Conservation (phyloP, 2,888 invertebrate species). For the Pristionchus japonicus region DNA sequence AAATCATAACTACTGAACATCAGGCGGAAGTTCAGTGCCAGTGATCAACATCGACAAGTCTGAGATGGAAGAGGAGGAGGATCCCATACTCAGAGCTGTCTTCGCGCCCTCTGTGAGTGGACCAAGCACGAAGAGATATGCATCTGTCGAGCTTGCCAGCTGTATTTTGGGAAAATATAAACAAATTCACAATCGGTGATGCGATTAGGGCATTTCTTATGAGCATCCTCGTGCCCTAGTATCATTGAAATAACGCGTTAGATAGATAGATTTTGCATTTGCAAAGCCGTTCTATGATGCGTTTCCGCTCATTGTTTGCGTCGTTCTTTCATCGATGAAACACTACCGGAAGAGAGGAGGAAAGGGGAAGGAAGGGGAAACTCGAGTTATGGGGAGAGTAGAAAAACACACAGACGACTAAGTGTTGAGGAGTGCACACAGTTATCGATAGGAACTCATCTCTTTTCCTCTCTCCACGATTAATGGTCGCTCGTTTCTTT, state of each 20-base stretch:
- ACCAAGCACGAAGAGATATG: not conserved
- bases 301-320: not conserved
- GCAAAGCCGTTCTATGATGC: not conserved
- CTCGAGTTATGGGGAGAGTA: slow-evolving; percentile 12
- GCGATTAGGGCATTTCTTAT: not conserved
- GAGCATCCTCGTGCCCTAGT: not conserved
- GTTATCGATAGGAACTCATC: slow-evolving; percentile 32
- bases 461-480: not conserved
- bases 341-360: not conserved
- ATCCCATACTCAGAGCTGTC: not conserved
- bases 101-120: not conserved
- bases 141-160: not conserved
- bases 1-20: not conserved
- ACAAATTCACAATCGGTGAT: not conserved
- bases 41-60: not conserved
- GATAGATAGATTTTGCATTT: not conserved
- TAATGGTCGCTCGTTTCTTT: not conserved
- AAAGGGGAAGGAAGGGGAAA: not conserved
- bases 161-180: not conserved
- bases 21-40: not conserved
- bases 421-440: not conserved
- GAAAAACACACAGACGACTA: not conserved
- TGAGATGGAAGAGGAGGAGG: not conserved
- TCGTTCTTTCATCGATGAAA: slow-evolving; percentile 5
- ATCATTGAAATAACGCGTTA: not conserved